phyloP scores from a whole-genome alignment of 2,888 invertebrate species.

The Drosophila koepferae region DNA sequence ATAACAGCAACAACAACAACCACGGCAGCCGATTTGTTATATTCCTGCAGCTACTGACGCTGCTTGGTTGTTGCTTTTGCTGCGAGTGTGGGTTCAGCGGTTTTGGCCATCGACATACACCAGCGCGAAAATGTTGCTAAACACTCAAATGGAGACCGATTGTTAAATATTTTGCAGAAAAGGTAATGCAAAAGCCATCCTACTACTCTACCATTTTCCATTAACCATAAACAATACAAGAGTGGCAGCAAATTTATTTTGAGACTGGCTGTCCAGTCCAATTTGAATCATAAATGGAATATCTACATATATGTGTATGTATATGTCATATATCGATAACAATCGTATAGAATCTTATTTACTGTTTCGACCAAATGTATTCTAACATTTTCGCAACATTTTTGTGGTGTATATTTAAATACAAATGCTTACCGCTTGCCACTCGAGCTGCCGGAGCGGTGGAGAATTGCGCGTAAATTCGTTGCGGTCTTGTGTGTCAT shows the following conservation, averaged over 20 bases:
- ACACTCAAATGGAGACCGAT: not conserved
- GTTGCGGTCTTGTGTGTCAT: slow-evolving; percentile 78
- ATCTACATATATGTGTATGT: not conserved
- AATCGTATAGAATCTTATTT: too few relatives aligned
- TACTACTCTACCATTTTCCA: not conserved
- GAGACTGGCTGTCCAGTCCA: not conserved
- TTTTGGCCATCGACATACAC: slow-evolving; percentile 57
- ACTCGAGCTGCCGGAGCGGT: slow-evolving; percentile 52
- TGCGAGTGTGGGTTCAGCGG: slow-evolving; percentile 49
- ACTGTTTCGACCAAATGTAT: not conserved
- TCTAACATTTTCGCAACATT: slow-evolving; percentile 42
- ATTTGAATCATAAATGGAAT: not conserved
- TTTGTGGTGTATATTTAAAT: slow-evolving; percentile 47
- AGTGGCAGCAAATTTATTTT: not conserved
- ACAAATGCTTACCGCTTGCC: slow-evolving; percentile 59
- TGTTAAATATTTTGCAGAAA: too few relatives aligned
- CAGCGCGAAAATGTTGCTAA: slow-evolving; percentile 60
- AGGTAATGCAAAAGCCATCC: not conserved
- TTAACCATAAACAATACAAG: not conserved
- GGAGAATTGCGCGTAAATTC: slow-evolving; percentile 80
- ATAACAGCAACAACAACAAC: slow-evolving; percentile 34
- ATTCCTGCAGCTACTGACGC: slow-evolving; percentile 43
- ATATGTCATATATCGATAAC: not conserved
- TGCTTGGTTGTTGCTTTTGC: not conserved
- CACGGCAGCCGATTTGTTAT: slow-evolving; percentile 64